These are phyloP conservation scores for Oreochromis tanganicae DNA, from an alignment of 2,113 vertebrate species.

Conservation along the genomic window DNA sequence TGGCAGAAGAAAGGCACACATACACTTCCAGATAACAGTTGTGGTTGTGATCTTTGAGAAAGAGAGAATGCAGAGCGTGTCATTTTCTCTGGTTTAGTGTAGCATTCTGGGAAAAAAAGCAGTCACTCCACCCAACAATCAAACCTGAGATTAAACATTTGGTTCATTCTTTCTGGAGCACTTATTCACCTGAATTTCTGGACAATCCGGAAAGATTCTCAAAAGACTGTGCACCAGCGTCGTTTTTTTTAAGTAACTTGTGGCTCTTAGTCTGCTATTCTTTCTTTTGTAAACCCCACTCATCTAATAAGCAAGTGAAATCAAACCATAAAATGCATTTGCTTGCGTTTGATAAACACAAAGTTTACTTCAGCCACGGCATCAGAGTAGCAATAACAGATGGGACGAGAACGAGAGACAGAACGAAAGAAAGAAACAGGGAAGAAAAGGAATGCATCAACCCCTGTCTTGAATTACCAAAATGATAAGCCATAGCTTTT, in stretches of 20 bases:
- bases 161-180: not conserved
- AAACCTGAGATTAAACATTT: not conserved
- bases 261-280: not conserved
- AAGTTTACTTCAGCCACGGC: not conserved
- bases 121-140: not conserved
- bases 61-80: not conserved
- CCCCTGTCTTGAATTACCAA: constrained; percentile 6
- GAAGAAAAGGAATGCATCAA: not conserved
- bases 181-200: not conserved
- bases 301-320: not conserved
- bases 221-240: not conserved
- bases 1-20: constrained; percentile 17
- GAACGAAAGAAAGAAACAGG: not conserved
- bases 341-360: not conserved
- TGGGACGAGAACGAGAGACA: not conserved
- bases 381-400: constrained; percentile 16
- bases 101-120: not conserved
- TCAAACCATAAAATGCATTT: not conserved
- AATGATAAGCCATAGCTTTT: constrained; percentile 32
- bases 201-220: not conserved
- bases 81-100: constrained; percentile 12
- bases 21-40: not conserved
- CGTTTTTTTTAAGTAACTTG: not conserved
- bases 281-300: not conserved
- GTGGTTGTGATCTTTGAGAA: constrained; percentile 24